Evolutionary conservation across 2,888 invertebrate species (phyloP).

Genomic region (Osedax frankpressi): DNA sequence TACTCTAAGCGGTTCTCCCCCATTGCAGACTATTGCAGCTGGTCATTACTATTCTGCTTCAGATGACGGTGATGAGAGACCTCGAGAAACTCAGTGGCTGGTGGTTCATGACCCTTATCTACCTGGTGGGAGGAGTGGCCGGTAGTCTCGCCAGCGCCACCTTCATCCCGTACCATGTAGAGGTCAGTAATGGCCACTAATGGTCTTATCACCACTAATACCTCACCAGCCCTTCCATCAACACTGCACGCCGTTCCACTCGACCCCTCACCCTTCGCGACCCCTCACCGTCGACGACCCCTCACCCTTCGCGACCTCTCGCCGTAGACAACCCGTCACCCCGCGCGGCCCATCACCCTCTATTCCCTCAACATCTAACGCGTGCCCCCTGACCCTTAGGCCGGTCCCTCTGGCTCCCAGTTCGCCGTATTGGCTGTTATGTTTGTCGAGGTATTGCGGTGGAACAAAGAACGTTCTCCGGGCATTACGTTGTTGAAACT

Average conservation of each 20-base stretch:
- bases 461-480: slow-evolving; percentile 61
- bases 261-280: too few relatives aligned
- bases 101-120: slow-evolving; percentile 76
- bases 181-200: too few relatives aligned
- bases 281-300: too few relatives aligned
- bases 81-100: slow-evolving; percentile 89
- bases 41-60: slow-evolving; percentile 71
- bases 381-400: slow-evolving; percentile 53
- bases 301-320: too few relatives aligned
- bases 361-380: too few relatives aligned
- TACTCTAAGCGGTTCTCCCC: neutral
- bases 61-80: slow-evolving; percentile 84
- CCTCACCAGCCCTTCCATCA: too few relatives aligned
- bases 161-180: slow-evolving; percentile 84
- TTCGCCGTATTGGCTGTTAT: slow-evolving; percentile 87
- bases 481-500: slow-evolving; percentile 33
- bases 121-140: slow-evolving; percentile 81
- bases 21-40: slow-evolving; percentile 64
- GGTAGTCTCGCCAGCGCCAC: slow-evolving; percentile 93
- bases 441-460: slow-evolving; percentile 77
- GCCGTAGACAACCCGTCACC: too few relatives aligned
- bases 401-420: slow-evolving; percentile 91
- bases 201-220: too few relatives aligned
- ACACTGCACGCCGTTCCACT: too few relatives aligned
- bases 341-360: too few relatives aligned